phyloP scores from a whole-genome alignment of 1,140 invertebrate genomes.

The Zaprionus kolodkinae region DNA sequence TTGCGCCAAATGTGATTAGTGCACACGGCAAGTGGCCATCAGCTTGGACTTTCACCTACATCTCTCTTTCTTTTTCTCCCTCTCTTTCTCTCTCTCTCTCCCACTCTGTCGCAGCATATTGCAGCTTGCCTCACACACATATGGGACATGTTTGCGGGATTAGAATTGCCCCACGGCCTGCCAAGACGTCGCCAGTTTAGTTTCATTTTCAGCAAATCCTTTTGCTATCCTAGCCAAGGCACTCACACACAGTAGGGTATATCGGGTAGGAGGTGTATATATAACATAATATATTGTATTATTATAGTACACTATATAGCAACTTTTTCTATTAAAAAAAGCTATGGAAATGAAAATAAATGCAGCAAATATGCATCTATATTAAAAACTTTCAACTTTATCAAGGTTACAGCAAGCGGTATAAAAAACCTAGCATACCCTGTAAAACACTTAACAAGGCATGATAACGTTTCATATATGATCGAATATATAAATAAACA shows the following conservation, averaged over 20 bases:
- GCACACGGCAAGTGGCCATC: constrained; percentile 47
- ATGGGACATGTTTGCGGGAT: constrained; percentile 25
- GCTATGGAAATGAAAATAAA: not conserved
- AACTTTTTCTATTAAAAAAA: not conserved
- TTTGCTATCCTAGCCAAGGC: constrained; percentile 38
- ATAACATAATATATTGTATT: too few species aligned
- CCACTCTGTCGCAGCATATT: constrained; percentile 10
- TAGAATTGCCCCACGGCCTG: constrained; percentile 26
- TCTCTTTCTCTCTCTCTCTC: not conserved
- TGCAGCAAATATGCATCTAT: not conserved
- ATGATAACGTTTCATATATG: not conserved
- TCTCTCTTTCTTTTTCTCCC: not conserved
- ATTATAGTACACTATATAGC: too few species aligned
- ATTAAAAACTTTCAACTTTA: not conserved
- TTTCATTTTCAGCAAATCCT: constrained; percentile 57
- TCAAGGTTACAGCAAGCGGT: not conserved
- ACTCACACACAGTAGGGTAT: constrained; percentile 3
- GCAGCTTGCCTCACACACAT: constrained; percentile 13
- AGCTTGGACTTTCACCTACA: constrained; percentile 9
- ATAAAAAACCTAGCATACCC: not conserved
- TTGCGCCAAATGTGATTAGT: constrained; percentile 47
- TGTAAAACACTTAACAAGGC: not conserved
- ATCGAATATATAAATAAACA: too few species aligned
- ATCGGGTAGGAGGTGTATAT: not conserved
- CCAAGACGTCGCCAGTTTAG: constrained; percentile 61